A percentile compares a stretch with the other conserved stretches of the same genome.
Evolutionary conservation across 1,140 invertebrate genomes (phyloP).

Genomic region (Lucilia sericata): DNA sequence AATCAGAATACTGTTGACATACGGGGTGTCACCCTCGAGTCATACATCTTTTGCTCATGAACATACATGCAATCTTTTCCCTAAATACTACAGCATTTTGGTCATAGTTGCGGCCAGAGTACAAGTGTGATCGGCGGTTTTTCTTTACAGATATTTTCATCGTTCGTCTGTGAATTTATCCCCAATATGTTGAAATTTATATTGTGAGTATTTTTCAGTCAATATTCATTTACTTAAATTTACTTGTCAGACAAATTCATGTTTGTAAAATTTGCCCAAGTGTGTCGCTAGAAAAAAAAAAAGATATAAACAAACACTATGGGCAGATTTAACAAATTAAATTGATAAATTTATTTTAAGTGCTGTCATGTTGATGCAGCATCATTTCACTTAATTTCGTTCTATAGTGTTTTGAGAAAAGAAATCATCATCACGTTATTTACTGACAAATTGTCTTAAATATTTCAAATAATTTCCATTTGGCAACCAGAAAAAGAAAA

Average conservation of each 20-base stretch:
- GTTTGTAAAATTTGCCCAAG: slow-evolving; percentile 11
- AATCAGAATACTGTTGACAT: slow-evolving; percentile 66
- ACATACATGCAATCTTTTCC: neutral
- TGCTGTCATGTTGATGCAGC: neutral
- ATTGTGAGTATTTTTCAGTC: neutral
- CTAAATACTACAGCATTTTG: neutral
- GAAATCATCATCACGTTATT: slow-evolving; percentile 54
- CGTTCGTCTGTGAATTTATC: slow-evolving; percentile 5
- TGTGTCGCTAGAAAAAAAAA: neutral
- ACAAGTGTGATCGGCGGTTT: slow-evolving; percentile 8
- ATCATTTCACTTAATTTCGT: neutral
- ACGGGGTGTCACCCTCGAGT: slow-evolving; percentile 50
- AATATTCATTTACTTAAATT: neutral
- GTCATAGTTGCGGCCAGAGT: neutral
- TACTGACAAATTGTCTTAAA: slow-evolving; percentile 67
- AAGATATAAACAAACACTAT: neutral
- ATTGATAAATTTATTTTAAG: slow-evolving; percentile 17
- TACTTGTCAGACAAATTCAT: slow-evolving; percentile 16
- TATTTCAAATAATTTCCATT: slow-evolving; percentile 55
- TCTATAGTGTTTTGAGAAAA: neutral
- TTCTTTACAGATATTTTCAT: neutral
- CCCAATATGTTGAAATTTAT: neutral
- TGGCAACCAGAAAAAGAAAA: neutral
- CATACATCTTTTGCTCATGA: slow-evolving; percentile 29
- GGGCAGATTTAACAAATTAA: slow-evolving; percentile 22